Evolutionary conservation across 2,113 vertebrate species (phyloP).

Genomic region (Semicossyphus pulcher): DNA sequence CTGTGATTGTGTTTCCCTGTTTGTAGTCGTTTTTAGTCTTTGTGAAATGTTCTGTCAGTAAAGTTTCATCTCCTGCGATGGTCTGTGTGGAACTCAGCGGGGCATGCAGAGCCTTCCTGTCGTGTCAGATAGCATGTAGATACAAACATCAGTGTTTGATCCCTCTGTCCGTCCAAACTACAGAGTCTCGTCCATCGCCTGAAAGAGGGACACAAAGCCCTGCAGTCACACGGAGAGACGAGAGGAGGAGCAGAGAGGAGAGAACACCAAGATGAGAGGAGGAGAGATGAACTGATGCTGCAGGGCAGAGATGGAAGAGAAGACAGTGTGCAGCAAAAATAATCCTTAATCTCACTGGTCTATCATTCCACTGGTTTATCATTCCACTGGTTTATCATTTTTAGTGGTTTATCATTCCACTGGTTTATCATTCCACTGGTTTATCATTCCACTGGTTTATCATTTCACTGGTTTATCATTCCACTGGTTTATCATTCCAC

Average conservation of each 20-base stretch:
- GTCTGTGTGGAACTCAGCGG: too few species aligned
- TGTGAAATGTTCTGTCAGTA: too few species aligned
- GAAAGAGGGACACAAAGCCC: neutral
- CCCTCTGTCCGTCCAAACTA: rapidly evolving
- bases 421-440: neutral
- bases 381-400: neutral
- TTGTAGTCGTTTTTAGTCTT: too few species aligned
- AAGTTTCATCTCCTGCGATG: too few species aligned
- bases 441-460: neutral
- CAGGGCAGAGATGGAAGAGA: neutral
- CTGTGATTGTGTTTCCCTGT: too few species aligned
- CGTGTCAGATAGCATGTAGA: too few species aligned
- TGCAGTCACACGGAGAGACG: too few species aligned
- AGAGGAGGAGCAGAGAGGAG: neutral
- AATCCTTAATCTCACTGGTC: neutral
- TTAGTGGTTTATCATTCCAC: too few species aligned
- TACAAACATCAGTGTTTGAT: neutral
- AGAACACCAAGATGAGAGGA: too few species aligned
- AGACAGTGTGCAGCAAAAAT: neutral
- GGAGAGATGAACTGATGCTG: too few species aligned
- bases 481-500: neutral
- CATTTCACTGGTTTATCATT: neutral
- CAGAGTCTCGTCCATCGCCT: neutral
- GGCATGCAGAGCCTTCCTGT: too few species aligned
- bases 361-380: neutral